phyloP scores from a whole-genome alignment of 2,797 vertebrate genomes.

The Pteropus rufus region DNA sequence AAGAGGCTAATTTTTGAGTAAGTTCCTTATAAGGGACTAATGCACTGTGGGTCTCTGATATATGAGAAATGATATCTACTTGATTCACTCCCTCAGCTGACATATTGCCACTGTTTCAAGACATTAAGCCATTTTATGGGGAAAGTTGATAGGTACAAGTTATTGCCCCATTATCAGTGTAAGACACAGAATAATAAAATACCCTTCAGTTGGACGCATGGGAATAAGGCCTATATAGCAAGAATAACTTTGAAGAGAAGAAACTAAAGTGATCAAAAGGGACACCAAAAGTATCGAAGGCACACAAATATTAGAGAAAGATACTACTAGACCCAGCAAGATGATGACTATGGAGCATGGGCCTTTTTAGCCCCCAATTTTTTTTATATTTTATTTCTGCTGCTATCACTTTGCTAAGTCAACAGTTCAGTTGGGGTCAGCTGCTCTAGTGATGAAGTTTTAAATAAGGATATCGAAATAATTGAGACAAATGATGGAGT shows the following conservation, averaged over 20 bases:
- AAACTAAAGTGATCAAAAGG: slow-evolving; percentile 61
- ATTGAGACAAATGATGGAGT: slow-evolving; percentile 73
- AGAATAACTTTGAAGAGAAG: slow-evolving; percentile 54
- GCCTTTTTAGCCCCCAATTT: slow-evolving; percentile 14
- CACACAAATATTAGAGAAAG: not conserved
- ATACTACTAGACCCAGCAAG: not conserved
- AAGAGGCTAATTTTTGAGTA: not conserved
- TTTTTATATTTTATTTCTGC: slow-evolving; percentile 55
- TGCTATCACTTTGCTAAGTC: slow-evolving; percentile 75
- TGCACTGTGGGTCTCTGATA: not conserved
- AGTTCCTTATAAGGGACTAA: not conserved
- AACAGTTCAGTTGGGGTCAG: slow-evolving; percentile 75
- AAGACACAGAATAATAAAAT: slow-evolving; percentile 70
- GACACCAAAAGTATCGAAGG: slow-evolving; percentile 6
- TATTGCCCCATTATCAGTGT: slow-evolving; percentile 58
- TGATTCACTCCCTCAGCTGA: slow-evolving; percentile 54
- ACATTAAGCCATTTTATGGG: slow-evolving; percentile 62
- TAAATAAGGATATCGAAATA: slow-evolving; percentile 77
- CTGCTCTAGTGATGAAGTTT: slow-evolving; percentile 76
- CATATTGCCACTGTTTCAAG: slow-evolving; percentile 34
- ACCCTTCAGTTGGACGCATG: slow-evolving; percentile 9
- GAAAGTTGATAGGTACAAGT: slow-evolving; percentile 66
- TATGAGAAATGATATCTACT: slow-evolving; percentile 11
- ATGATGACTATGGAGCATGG: not conserved
- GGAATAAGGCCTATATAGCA: slow-evolving; percentile 55